Evolutionary conservation across 2,113 vertebrate species (phyloP).

Genomic region (Podilymbus podiceps): DNA sequence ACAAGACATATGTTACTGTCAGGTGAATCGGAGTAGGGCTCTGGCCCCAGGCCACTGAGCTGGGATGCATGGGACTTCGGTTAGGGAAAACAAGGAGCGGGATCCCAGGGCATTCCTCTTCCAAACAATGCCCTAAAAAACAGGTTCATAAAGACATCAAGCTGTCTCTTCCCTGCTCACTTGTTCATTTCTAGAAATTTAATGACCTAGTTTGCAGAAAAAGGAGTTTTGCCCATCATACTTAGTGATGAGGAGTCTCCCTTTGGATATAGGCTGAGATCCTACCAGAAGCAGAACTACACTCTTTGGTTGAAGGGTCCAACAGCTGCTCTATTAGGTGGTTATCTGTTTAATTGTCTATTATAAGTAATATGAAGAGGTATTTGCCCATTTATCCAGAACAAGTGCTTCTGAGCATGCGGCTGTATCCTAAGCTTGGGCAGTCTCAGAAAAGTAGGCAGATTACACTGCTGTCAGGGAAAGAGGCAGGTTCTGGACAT

Average conservation of each 20-base stretch:
- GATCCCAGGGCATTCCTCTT: neutral
- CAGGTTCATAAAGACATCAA: neutral
- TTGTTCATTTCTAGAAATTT: neutral
- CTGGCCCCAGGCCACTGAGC: neutral
- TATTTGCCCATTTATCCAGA: neutral
- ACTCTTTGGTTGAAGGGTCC: neutral
- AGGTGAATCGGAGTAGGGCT: neutral
- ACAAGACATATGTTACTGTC: neutral
- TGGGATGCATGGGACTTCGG: accelerated
- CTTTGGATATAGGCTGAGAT: neutral
- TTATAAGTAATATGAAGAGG: neutral
- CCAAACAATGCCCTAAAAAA: accelerated
- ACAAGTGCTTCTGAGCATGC: neutral
- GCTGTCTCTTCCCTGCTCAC: neutral
- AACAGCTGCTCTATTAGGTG: neutral
- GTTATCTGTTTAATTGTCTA: neutral
- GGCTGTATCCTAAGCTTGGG: neutral
- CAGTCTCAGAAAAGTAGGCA: neutral
- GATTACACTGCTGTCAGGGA: neutral
- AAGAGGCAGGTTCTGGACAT: neutral
- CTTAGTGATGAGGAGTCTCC: neutral
- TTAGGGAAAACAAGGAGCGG: neutral
- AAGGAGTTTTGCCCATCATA: neutral
- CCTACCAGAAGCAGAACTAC: neutral
- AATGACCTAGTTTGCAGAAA: neutral